Evolutionary conservation across 2,113 vertebrate genomes (phyloP), one percentile per base, ranked within the genome.

Genomic region (Coptodon rendalli): DNA sequence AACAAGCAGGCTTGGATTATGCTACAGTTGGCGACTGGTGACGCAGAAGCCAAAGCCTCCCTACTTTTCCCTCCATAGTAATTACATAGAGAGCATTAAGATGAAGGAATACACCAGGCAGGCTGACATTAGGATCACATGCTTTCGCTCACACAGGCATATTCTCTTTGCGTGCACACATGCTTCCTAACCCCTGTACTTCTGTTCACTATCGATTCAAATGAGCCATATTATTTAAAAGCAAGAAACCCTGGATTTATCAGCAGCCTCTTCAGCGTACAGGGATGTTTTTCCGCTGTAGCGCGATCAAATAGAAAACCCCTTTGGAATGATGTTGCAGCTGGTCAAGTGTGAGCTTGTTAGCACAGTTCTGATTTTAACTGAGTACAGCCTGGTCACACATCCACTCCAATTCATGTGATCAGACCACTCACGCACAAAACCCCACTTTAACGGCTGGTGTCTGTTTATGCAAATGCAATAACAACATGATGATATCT

Each of bases 1-100:
- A 95, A 94, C 92, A 94, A 91, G 92, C 84, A 54, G 63, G 50
- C 48, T 73, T 91, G 92, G 94, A 95, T 96, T 95, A 96, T 85
- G 86, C 85, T 76, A 22, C 50, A 66, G 89, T 86, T 89, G 91
- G 86, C 12, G 71, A 89, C 85, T 59, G 52, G 81, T 93, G 90
- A 92, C 86, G 85, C 91, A 91, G 86, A 57, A 91, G 87, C 86
- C 81, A 94, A 95, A 94, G 89, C 89, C 87, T 78, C 22, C 80
- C 45, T 68, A 9, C 54, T 40, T 52, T 78, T n/a, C n/a, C n/a
- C n/a, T 17, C 63, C 4, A 17, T 80, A 86, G 88, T 93, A 91
- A 95, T 95, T 92, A 92, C 91, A 90, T 83, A 87, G 73, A 88
- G 89, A 86, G 89, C 88, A 90, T 89, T 89, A 92, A 90, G 89